A percentile compares a stretch with the other conserved stretches of the same genome.
Conservation (phyloP, 2,888 invertebrate species). For the Ashinkailepas kermadecensis region DNA sequence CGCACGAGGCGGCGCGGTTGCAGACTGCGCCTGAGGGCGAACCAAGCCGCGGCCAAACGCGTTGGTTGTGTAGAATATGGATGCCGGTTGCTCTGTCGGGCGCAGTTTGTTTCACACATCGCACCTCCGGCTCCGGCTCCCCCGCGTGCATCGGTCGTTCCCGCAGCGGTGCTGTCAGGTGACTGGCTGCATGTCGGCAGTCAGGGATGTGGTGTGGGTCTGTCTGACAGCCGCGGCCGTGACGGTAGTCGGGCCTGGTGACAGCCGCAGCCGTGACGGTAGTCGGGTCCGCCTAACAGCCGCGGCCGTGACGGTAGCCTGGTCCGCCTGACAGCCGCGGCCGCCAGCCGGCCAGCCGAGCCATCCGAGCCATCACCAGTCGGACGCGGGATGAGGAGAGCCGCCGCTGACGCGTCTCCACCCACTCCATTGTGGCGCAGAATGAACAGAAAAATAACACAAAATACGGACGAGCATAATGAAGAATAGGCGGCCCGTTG, state of each 20-base stretch:
- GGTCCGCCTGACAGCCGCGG: not conserved
- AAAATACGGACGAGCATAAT: slow-evolving; percentile 13
- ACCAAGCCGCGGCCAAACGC: too few relatives aligned
- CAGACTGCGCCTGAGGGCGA: not conserved
- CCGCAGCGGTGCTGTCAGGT: not conserved
- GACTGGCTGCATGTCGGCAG: too few relatives aligned
- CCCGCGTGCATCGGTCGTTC: not conserved
- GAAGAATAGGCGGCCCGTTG: slow-evolving; percentile 9
- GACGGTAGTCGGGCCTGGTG: too few relatives aligned
- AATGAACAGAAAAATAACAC: slow-evolving; percentile 21
- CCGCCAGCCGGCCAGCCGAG: not conserved
- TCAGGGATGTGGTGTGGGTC: too few relatives aligned
- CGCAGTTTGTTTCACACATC: not conserved
- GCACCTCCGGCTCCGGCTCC: not conserved
- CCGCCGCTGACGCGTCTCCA: not conserved
- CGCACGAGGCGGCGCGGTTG: not conserved
- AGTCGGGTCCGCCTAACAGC: too few relatives aligned
- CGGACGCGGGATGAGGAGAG: not conserved
- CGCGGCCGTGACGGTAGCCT: too few relatives aligned
- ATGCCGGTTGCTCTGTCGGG: not conserved
- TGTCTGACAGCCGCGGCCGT: too few relatives aligned
- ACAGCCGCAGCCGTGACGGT: too few relatives aligned
- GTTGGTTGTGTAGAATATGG: not conserved
- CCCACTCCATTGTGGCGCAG: slow-evolving; percentile 20
- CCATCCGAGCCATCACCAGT: not conserved